Base-by-base conservation (phyloP, 2,113 vertebrate species). In the Sylvicapra grimmia region DNA sequence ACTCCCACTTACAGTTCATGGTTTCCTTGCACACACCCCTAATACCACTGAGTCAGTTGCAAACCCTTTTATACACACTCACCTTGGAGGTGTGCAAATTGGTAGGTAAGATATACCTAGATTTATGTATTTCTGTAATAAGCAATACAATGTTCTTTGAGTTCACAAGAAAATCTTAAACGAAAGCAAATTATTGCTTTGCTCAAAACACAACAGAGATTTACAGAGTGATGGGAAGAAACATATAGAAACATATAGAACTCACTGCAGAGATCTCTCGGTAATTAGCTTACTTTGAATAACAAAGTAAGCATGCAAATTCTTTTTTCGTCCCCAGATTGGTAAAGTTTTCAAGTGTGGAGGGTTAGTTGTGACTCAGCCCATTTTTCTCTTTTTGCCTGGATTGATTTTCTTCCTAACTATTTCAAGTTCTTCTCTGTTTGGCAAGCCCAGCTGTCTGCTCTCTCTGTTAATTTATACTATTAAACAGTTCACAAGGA, bases 71-170 rank as follows among this genome's bases (percentile, higher is more conserved):
- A 15, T 11, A 53, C 59, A 12, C 9, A 0, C 10, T 90, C 83
- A 83, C 31, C 47, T 8, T 13, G 53, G 56, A 90, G 3, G 40
- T 33, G 11, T 1, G 27, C 13, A 75, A 65, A 31, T 44, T 53
- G 33, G 33, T 10, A 54, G 33, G 29, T 10, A 54, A 93, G 53
- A 59, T 4, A 14, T 44, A 33, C 29, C 6, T 54, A 72, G 44
- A 68, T 90, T 88, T 58, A 77, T 29, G 25, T 75, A 61, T 96
- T 96, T 96, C 88, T 58, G 27, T 86, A 36, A 89, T 29, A 96
- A 84, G 56, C 2, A 72, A n/a, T 53, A 75, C 29, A 82, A 23
- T 44, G 40, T 86, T 56, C 49, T 94, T 84, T 75, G 8, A 36
- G 9, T 18, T 85, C 44, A 53, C 0, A 25, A 89, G 61, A 14